A percentile compares a stretch with the other conserved stretches of the same genome.
These are phyloP conservation scores for Hydrochoerus hydrochaeris DNA, from an alignment of 2,113 vertebrate genomes.

Conservation along the genomic window DNA sequence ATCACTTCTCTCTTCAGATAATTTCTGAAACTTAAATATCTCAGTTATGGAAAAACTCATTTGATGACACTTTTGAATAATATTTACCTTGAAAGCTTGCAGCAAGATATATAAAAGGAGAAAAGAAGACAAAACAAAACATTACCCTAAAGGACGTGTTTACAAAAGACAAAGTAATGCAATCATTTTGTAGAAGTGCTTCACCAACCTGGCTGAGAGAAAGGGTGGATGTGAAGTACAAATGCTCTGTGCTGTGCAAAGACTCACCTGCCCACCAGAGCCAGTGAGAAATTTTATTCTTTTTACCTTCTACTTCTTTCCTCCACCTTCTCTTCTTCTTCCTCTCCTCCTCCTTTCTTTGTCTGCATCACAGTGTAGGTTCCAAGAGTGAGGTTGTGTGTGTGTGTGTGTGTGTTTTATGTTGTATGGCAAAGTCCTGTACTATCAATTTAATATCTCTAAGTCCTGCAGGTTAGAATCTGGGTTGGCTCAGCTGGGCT, in stretches of 20 bases:
- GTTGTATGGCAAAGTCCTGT: not conserved
- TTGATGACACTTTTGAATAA: slow-evolving; percentile 30
- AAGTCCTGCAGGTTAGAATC: not conserved
- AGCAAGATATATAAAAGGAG: not conserved
- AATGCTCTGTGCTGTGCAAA: not conserved
- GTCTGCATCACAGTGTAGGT: not conserved
- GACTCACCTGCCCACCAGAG: not conserved
- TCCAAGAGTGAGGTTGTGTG: not conserved
- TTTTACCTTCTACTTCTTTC: not conserved
- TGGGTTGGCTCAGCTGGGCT: not conserved
- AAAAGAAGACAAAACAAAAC: slow-evolving; percentile 16
- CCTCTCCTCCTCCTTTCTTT: not conserved
- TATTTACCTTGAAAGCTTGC: slow-evolving; percentile 28
- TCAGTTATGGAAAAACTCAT: not conserved
- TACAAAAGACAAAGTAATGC: not conserved
- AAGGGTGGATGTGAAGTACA: not conserved
- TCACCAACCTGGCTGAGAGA: not conserved
- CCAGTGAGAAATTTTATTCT: not conserved
- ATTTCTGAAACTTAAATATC: not conserved
- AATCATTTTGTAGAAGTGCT: not conserved
- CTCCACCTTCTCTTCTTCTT: not conserved
- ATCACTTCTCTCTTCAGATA: not conserved
- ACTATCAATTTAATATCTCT: not conserved
- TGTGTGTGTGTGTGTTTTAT: not conserved
- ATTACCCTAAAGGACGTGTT: not conserved